A percentile compares a stretch with the other conserved stretches of the same genome.
Conservation (phyloP, 2,888 invertebrate genomes). For the Apamea monoglypha region DNA sequence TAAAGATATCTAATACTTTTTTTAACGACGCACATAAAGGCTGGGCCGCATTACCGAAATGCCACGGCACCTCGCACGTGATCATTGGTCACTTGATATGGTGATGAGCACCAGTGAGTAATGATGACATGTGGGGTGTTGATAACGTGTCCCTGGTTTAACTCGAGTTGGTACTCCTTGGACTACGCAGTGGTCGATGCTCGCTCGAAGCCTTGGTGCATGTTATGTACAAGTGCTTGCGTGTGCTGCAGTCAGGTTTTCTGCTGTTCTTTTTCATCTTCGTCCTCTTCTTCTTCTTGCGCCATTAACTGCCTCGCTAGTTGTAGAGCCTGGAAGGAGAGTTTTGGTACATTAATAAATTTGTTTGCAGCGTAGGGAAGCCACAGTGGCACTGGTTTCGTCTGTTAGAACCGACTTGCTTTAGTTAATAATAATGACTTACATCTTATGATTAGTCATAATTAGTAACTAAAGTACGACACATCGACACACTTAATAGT, state of each 20-base stretch:
- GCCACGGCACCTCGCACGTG: constrained; percentile 2
- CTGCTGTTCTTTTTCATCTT: constrained; percentile 76
- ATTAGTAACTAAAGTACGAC: not conserved
- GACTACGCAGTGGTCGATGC: constrained; percentile 52
- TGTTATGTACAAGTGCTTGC: constrained; percentile 67
- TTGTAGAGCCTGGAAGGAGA: constrained; percentile 94
- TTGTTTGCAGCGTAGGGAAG: not conserved
- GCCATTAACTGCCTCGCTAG: constrained; percentile 97
- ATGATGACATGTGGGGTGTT: constrained; percentile 13
- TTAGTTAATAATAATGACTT: not conserved
- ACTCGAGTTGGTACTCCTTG: constrained; percentile 35
- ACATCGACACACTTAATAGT: not conserved
- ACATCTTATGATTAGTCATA: not conserved
- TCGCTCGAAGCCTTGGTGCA: constrained; percentile 66
- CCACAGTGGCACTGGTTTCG: not conserved
- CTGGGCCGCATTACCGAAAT: constrained; percentile 36
- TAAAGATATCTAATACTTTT: constrained; percentile 50
- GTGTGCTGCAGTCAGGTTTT: constrained; percentile 80
- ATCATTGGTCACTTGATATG: constrained; percentile 15
- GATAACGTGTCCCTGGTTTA: constrained; percentile 40
- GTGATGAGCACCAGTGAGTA: constrained; percentile 4
- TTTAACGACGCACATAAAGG: constrained; percentile 27
- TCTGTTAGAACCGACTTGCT: not conserved
- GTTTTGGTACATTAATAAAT: constrained; percentile 10
- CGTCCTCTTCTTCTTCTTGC: constrained; percentile 96